Base-by-base conservation (phyloP, 2,888 invertebrate genomes). In the Dicyrtoma fusca region DNA sequence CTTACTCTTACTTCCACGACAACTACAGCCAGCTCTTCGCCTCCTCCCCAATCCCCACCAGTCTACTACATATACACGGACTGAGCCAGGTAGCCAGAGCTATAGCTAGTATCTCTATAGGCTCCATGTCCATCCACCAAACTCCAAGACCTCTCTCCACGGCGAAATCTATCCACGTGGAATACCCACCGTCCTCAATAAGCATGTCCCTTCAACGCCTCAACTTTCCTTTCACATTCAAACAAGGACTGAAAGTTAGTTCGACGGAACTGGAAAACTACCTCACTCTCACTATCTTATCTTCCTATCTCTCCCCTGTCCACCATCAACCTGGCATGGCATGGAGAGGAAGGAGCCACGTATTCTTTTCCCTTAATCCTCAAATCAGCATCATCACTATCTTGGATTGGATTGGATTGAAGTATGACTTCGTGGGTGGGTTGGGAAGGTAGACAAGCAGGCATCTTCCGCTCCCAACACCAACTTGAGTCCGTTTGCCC, bases 121-220 rank as follows among this genome's bases (percentile, higher is more conserved):
- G n/a, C n/a, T n/a, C n/a, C n/a, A n/a, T n/a, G 34, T 34, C 34
- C 34, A 34, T 34, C 34, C 34, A 34, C 34, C 34, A 34, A 34
- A 8, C 34, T 34, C 34, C 34, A 34, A 34, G 4, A 5, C 53
- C 57, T n/a, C 21, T 23, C 25, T 25, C 57, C 25, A n/a, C n/a
- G n/a, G n/a, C n/a, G n/a, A n/a, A n/a, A n/a, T n/a, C n/a, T n/a
- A 14, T 26, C 23, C 57, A 57, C 57, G 26, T 21, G 14, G 23
- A 14, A 57, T 57, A 57, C 57, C 23, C 57, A 23, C 26, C 23
- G 53, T 19, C 23, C 57, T 23, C 25, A 57, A 23, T 57, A 23
- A 57, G 23, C 34, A 34, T 34, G n/a, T n/a, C n/a, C n/a, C n/a
- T n/a, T n/a, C n/a, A n/a, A n/a, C 34, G 4, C 34, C 34, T 34